Conservation (phyloP, 2,888 invertebrate genomes). For the Campoplex nolae region DNA sequence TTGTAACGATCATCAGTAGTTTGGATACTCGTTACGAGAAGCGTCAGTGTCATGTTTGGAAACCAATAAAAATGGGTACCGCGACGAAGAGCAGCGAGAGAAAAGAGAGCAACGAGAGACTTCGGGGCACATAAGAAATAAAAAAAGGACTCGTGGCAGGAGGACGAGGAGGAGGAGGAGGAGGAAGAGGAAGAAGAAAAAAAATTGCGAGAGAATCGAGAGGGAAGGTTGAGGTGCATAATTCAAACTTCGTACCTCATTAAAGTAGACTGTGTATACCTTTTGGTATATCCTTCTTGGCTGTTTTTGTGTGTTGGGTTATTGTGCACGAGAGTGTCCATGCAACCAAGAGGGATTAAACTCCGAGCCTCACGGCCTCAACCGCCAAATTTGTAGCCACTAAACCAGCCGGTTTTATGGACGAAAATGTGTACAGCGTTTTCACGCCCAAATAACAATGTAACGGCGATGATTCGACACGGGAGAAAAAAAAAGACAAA, state of each 20-base stretch:
- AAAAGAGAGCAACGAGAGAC: neutral
- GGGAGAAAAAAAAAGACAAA: neutral
- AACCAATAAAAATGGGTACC: conserved; percentile 38
- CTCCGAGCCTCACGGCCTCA: conserved; percentile 70
- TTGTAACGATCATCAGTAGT: neutral
- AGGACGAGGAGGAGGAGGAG: neutral
- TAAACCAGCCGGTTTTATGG: conserved; percentile 82
- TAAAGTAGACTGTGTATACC: conserved; percentile 77
- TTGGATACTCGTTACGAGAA: conserved; percentile 42
- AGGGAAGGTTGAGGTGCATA: conserved; percentile 76
- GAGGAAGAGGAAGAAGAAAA: conserved; percentile 34
- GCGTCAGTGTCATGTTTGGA: conserved; percentile 37
- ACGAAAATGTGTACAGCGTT: conserved; percentile 80
- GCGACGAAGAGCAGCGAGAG: neutral
- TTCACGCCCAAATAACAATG: conserved; percentile 82
- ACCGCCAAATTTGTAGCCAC: conserved; percentile 83
- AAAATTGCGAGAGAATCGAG: conserved; percentile 54
- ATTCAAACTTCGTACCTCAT: conserved; percentile 82
- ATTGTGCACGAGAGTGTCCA: conserved; percentile 47
- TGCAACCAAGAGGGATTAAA: conserved; percentile 75
- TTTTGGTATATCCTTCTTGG: conserved; percentile 67
- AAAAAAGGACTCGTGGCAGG: conserved; percentile 2
- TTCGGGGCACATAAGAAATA: neutral
- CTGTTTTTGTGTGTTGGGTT: conserved; percentile 24
- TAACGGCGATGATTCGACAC: conserved; percentile 70